Evolutionary conservation across 2,797 vertebrate genomes (phyloP).

Genomic region (Rhadinocentrus ornatus): DNA sequence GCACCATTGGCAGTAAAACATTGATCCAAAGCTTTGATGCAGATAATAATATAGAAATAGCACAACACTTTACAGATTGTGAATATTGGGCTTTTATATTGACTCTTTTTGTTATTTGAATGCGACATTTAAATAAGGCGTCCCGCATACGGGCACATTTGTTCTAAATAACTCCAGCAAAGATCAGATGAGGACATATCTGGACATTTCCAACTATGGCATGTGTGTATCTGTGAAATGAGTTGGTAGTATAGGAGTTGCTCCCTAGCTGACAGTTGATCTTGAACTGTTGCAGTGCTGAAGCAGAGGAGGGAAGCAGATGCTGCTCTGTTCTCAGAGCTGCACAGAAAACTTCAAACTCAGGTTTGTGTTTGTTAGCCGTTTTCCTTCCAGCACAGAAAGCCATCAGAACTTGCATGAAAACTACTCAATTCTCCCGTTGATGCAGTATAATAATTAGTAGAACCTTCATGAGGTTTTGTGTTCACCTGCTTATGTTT

Average conservation of each 20-base stretch:
- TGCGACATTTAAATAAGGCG: not conserved
- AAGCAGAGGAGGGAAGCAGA: constrained; percentile 94
- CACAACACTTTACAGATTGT: constrained; percentile 30
- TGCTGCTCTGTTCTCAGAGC: constrained; percentile 93
- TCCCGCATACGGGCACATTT: not conserved
- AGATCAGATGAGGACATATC: not conserved
- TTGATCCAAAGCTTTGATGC: constrained; percentile 50
- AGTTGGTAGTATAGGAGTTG: not conserved
- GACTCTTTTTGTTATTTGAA: constrained; percentile 9
- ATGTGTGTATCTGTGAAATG: not conserved
- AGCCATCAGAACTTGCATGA: not conserved
- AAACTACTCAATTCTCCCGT: not conserved
- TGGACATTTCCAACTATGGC: not conserved
- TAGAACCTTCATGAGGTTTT: not conserved
- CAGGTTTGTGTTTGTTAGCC: constrained; percentile 84
- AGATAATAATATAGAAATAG: constrained; percentile 46
- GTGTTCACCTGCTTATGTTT: not conserved
- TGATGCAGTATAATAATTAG: not conserved
- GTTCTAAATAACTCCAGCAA: not conserved
- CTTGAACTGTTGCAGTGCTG: constrained; percentile 82
- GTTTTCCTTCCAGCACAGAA: not conserved
- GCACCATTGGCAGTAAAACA: constrained; percentile 60
- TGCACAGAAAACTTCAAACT: constrained; percentile 95
- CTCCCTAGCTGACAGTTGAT: not conserved
- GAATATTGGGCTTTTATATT: not conserved